Evolutionary conservation across 2,797 vertebrate species (phyloP).

Genomic region (Poecilia gillii): DNA sequence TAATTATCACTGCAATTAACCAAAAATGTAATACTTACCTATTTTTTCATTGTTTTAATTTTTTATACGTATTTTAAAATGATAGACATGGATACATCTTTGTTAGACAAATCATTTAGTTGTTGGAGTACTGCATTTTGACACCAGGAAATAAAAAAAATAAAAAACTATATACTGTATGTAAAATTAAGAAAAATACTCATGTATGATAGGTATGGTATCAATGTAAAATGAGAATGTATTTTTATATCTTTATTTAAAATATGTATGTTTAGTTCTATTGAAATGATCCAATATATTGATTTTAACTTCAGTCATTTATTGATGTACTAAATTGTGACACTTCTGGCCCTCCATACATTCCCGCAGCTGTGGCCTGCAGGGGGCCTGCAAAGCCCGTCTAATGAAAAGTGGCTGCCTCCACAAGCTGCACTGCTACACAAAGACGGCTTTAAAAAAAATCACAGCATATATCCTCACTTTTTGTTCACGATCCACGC

Average conservation of each 20-base stretch:
- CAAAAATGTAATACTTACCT: not conserved
- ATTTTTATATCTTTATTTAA: not conserved
- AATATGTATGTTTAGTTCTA: not conserved
- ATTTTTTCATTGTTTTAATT: not conserved
- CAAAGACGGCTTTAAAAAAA: constrained; percentile 36
- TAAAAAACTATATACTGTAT: not conserved
- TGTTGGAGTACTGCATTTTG: not conserved
- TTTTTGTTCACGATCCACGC: not conserved
- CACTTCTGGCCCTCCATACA: not conserved
- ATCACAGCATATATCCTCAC: constrained; percentile 28
- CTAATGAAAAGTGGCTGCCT: constrained; percentile 38
- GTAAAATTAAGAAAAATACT: not conserved
- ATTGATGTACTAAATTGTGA: not conserved
- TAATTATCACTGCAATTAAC: not conserved
- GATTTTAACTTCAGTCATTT: not conserved
- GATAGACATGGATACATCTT: not conserved
- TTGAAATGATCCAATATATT: not conserved
- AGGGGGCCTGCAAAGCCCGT: constrained; percentile 77
- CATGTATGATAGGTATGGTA: not conserved
- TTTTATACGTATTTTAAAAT: not conserved
- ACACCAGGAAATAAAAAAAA: not conserved
- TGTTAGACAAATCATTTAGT: not conserved
- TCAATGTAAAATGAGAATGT: not conserved
- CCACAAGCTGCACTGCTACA: constrained; percentile 36
- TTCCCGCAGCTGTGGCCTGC: constrained; percentile 70